Evolutionary conservation across 2,113 vertebrate species (phyloP).

Genomic region (Azemiops feae): DNA sequence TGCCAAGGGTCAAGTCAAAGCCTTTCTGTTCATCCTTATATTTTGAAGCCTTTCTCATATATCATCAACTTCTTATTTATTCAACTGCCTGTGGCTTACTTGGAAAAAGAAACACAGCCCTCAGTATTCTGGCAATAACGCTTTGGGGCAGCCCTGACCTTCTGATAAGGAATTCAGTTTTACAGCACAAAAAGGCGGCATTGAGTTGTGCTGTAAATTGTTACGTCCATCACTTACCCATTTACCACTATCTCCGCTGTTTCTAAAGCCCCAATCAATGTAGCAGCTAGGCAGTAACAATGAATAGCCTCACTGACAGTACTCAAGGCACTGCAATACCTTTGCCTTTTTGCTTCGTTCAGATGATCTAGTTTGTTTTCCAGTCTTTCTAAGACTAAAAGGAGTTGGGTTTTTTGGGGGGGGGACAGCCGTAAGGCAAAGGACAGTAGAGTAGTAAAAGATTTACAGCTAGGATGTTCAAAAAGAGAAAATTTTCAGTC

Average conservation of each 20-base stretch:
- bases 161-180: conserved; percentile 11
- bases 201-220: not conserved
- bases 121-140: conserved; percentile 18
- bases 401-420: not conserved
- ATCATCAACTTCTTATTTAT: conserved; percentile 1
- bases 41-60: conserved; percentile 12
- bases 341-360: conserved; percentile 28
- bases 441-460: not conserved
- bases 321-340: not conserved
- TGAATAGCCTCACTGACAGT: conserved; percentile 16
- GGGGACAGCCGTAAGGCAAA: not conserved
- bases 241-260: conserved; percentile 18
- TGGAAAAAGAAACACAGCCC: not conserved
- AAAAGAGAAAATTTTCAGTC: not conserved
- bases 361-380: conserved; percentile 5
- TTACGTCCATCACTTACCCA: conserved; percentile 17
- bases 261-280: conserved; percentile 30
- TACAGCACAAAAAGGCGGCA: not conserved
- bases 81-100: not conserved
- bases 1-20: not conserved
- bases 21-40: not conserved
- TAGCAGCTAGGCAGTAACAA: not conserved
- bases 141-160: conserved; percentile 8
- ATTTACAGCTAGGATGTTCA: conserved; percentile 27
- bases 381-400: conserved; percentile 12